These are phyloP conservation scores for Scotopteryx bipunctaria DNA, from an alignment of 2,888 invertebrate genomes.

Conservation along the genomic window DNA sequence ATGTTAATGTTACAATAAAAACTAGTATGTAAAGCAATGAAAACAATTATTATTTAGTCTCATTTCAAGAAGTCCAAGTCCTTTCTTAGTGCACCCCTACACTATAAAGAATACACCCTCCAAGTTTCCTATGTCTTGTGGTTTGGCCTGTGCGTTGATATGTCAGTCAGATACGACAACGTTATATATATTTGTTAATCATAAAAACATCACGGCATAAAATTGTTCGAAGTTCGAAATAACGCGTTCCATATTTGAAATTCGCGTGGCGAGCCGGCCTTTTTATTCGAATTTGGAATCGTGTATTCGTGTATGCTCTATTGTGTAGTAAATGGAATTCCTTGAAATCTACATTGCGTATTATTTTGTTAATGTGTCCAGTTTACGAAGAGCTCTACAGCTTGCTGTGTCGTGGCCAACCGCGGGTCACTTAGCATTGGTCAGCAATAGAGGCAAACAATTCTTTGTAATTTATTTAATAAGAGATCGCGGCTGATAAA, in stretches of 20 bases:
- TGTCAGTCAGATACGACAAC: too few species aligned
- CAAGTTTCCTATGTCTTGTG: too few species aligned
- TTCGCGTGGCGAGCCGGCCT: conserved; percentile 58
- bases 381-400: conserved; percentile 44
- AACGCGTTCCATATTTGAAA: conserved; percentile 75
- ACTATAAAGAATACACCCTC: too few species aligned
- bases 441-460: conserved; percentile 21
- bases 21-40: too few species aligned
- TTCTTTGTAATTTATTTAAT: conserved; percentile 30
- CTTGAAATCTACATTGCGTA: conserved; percentile 63
- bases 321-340: conserved; percentile 78
- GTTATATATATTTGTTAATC: too few species aligned
- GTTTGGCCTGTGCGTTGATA: too few species aligned
- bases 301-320: conserved; percentile 79
- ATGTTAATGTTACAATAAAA: too few species aligned
- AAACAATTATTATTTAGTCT: too few species aligned
- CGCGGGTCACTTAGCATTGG: conserved; percentile 33
- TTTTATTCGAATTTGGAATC: conserved; percentile 77
- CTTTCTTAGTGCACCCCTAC: too few species aligned
- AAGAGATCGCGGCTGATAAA: conserved; percentile 30
- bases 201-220: conserved; percentile 23
- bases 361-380: conserved; percentile 53
- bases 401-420: conserved; percentile 31
- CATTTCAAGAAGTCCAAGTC: too few species aligned
- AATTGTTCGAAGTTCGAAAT: conserved; percentile 52